Evolutionary conservation across 2,113 vertebrate genomes (phyloP), one percentile per base, ranked within the genome.

Genomic region (Pollimyrus isidori): DNA sequence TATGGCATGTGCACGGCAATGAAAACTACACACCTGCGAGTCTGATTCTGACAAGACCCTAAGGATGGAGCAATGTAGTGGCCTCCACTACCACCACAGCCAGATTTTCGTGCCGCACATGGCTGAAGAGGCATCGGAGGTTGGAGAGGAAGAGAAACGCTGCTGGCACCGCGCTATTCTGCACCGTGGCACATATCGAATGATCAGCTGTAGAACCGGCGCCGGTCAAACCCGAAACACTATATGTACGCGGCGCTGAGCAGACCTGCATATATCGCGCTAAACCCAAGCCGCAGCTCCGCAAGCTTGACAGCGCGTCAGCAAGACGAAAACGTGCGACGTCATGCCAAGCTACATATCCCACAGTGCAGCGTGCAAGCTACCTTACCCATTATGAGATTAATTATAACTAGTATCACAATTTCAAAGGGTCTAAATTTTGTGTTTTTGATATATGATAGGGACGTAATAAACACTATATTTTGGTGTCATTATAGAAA

Each of bases 11-110:
- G 82, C 6, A 48, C 10, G 21, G 21, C 6, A 84, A 48, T 45
- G 82, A 48, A 48, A 82, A 45, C n/a, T 15, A 45, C 93, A 91
- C 94, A 99, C 98, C 98, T 93, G 98, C 98, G 92, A 99, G 98
- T 91, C 98, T 95, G 93, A 98, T 97, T 95, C 99, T 99, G 88
- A 99, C 97, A 83, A 99, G 96, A 91, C 99, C 98, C 3, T 99
- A 96, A 0, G 98, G 98, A 90, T 99, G 98, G 50, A 99, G 97
- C 89, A 96, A 95, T 90, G 99, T 89, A 1, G 98, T 99, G 89
- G 98, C 97, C 89, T 96, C 88, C 39, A 98, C 97, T 13, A 97
- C 98, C 98, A 97, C 98, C 0, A 97, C 98, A 3, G 95, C 94
- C 93, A 99, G 92, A 94, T 96, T 97, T 93, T 97, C 98, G 35